phyloP scores from a whole-genome alignment of 2,113 vertebrate genomes.

The Platysteira castanea region DNA sequence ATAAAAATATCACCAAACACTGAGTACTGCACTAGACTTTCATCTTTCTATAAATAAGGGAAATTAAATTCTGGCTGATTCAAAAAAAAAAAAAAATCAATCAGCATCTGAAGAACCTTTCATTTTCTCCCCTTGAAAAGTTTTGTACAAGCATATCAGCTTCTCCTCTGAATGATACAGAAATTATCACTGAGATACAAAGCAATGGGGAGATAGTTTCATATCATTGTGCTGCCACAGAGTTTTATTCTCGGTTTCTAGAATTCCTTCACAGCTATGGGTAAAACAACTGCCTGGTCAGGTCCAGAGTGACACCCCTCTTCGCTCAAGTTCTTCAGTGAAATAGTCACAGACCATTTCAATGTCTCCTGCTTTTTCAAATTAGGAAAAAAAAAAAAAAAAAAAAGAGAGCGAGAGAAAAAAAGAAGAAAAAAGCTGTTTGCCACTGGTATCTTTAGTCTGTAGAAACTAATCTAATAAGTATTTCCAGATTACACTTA shows the following conservation, averaged over 20 bases:
- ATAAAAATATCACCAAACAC: neutral
- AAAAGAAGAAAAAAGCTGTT: accelerated
- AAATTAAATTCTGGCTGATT: neutral
- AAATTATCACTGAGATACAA: neutral
- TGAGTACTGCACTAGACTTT: neutral
- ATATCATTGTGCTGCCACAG: neutral
- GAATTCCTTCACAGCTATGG: neutral
- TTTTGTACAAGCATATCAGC: neutral
- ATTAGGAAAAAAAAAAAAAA: neutral
- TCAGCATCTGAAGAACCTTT: neutral
- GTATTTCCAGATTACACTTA: neutral
- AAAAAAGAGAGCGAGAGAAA: neutral
- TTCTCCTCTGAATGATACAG: neutral
- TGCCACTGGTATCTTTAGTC: neutral
- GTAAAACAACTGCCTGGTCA: neutral
- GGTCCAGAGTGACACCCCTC: neutral
- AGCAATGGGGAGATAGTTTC: neutral
- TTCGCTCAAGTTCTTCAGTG: neutral
- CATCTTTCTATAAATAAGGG: neutral
- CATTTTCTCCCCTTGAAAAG: neutral
- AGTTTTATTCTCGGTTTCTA: neutral
- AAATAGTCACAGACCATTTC: neutral
- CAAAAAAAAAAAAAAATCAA: neutral
- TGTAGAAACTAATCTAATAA: neutral
- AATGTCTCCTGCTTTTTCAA: neutral